Evolutionary conservation across 2,797 vertebrate genomes (phyloP), one percentile per base, ranked within the genome.

Genomic region (Serranus cabrilla): DNA sequence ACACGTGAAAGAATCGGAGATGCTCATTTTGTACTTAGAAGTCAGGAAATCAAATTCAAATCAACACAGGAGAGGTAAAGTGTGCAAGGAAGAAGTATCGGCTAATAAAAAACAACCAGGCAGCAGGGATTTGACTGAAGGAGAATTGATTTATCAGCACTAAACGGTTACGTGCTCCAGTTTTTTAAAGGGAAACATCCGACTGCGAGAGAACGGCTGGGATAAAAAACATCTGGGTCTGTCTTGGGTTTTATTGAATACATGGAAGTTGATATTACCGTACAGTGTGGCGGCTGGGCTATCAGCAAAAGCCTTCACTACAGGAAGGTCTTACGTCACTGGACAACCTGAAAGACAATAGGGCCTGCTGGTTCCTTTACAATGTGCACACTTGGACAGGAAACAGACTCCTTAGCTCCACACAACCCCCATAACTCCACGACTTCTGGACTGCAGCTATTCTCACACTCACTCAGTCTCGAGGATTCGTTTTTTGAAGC

Each of bases 281-380:
- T 79, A 65, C 83, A 81, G 86, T 71, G 88, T 63, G 87, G 81
- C 58, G 72, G 81, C 87, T 9, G 52, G 54, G 81, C 90, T 90
- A 87, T 91, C 90, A 89, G 82, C 79, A 73, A 76, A 9, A 88
- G 86, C 88, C 91, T 91, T 93, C 89, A 87, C 86, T 88, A 89
- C 93, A 94, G 91, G 92, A 94, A 93, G 86, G 80, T 42, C 46
- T 80, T 59, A 78, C 87, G 83, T 89, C 87, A 93, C 83, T 13
- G 72, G 59, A 59, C 70, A 71, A 84, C 69, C 87, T 59, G 64
- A 69, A 78, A 91, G 89, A 93, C 92, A 94, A 93, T 93, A 78
- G 88, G 62, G 69, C 72, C 82, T 52, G 74, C 82, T 78, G 88
- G 89, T 85, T 89, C 70, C 77, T 89, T 82, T 76, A 88, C 86